A percentile compares a stretch with the other conserved stretches of the same genome.
phyloP scores from a whole-genome alignment of 2,888 invertebrate species.

The Tinea trinotella region DNA sequence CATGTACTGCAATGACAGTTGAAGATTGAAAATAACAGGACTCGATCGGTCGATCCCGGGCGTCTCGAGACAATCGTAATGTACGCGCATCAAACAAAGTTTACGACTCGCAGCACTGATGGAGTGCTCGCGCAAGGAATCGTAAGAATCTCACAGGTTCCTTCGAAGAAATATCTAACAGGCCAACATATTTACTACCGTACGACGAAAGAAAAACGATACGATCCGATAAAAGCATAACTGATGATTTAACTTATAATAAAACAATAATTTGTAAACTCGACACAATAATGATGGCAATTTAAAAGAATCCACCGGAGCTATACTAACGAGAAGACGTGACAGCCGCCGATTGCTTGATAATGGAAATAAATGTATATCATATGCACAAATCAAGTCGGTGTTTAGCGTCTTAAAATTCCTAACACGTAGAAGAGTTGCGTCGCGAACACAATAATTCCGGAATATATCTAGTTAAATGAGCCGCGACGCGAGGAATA shows the following conservation, averaged over 20 bases:
- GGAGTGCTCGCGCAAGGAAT: constrained; percentile 8
- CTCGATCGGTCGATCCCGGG: constrained; percentile 29
- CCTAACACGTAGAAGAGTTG: constrained; percentile 46
- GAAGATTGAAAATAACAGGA: constrained; percentile 28
- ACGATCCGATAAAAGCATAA: constrained; percentile 7
- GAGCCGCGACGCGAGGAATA: constrained; percentile 43
- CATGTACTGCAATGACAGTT: background rate
- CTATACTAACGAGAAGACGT: constrained; percentile 41
- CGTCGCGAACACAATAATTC: constrained; percentile 54
- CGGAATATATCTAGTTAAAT: constrained; percentile 62
- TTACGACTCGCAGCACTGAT: constrained; percentile 29
- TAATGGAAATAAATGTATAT: constrained; percentile 24
- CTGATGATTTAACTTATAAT: constrained; percentile 9
- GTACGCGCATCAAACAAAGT: constrained; percentile 26
- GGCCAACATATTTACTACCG: constrained; percentile 31
- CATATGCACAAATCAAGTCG: constrained; percentile 20
- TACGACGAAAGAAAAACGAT: constrained; percentile 8
- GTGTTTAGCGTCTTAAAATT: constrained; percentile 31
- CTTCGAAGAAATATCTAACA: constrained; percentile 21
- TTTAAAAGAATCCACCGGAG: constrained; percentile 39
- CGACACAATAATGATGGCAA: constrained; percentile 44
- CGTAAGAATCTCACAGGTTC: constrained; percentile 1
- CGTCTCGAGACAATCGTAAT: background rate
- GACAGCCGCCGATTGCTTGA: constrained; percentile 42
- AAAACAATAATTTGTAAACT: constrained; percentile 10